Conservation (phyloP, 2,888 invertebrate genomes). For the Pristionchus entomophagus region DNA sequence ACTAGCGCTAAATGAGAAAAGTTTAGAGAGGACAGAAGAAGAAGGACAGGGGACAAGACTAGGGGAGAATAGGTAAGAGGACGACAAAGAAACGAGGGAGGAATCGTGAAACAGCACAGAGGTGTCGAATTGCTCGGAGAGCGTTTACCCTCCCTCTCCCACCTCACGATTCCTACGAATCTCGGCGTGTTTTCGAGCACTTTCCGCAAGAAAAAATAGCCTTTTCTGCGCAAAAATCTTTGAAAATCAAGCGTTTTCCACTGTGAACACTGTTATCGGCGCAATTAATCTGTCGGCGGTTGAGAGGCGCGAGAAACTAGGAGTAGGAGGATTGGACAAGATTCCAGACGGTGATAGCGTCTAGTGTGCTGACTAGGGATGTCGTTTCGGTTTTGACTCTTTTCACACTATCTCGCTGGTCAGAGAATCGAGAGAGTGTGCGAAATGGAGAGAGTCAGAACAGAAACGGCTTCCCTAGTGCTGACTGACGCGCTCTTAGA, state of each 20-base stretch:
- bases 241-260: no score
- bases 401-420: no score
- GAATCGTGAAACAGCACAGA: background rate
- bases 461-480: no score
- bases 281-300: background rate
- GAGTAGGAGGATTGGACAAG: background rate
- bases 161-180: background rate
- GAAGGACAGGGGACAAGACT: background rate
- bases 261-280: no score
- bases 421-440: no score
- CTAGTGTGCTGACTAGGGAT: no score
- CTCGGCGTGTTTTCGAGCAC: background rate
- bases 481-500: background rate
- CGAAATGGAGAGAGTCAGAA: no score
- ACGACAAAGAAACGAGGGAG: background rate
- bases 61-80: slow-evolving; percentile 20
- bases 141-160: background rate
- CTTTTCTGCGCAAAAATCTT: no score
- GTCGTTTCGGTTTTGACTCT: no score
- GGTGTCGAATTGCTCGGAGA: slow-evolving; percentile 6
- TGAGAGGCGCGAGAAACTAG: background rate
- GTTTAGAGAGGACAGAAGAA: background rate
- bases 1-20: slow-evolving; percentile 11
- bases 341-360: background rate
- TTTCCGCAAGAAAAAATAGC: background rate